Base-by-base conservation (phyloP, 2,888 invertebrate genomes). In the Leptura quadrifasciata region DNA sequence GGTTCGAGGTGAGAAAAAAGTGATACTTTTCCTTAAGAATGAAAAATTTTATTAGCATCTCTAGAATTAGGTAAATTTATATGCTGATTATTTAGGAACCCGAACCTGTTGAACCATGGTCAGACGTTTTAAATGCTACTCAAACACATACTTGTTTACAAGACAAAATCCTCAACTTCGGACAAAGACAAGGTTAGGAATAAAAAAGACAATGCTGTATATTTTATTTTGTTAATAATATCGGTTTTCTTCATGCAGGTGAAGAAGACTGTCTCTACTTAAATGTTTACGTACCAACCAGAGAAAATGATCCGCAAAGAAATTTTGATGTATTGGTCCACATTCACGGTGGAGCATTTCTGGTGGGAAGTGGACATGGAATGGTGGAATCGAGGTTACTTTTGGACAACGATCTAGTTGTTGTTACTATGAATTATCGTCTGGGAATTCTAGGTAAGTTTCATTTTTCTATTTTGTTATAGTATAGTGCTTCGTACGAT, bases 181-280 rank as follows among this genome's bases (percentile, higher is more conserved):
- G 27, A 10, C 10, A 63, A 0, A 39, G 20, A 39, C 3, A 20
- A n/a, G 63, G 63, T 63, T 9, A 17, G 1, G 10, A 20, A 2
- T 10, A 8, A 17, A 20, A 2, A 2, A 31, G 3, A 20, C 20
- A 20, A 20, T 1, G 20, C 2, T 20, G 17, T 20, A 5, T 5
- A 20, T 20, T 57, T 57, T 5, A 20, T 20, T 57, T 57, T n/a
- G 18, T 65, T 24, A 17, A 12, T 20, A 52, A 4, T 1, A 10
- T 20, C 27, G 6, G 6, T 60, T 27, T 31, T 12, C n/a, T 27
- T 60, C 8, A 8, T 9, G 8, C 75, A 87, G 94, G 94, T 15
- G 89, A 89, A 76, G 94, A 94, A 87, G 93, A 94, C 88, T 94
- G 94, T 78, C 88, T 94, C 0, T 93, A 91, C 80, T 78, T 93